These are phyloP conservation scores for Phoeniculus purpureus DNA, from an alignment of 2,797 vertebrate species.

Conservation along the genomic window DNA sequence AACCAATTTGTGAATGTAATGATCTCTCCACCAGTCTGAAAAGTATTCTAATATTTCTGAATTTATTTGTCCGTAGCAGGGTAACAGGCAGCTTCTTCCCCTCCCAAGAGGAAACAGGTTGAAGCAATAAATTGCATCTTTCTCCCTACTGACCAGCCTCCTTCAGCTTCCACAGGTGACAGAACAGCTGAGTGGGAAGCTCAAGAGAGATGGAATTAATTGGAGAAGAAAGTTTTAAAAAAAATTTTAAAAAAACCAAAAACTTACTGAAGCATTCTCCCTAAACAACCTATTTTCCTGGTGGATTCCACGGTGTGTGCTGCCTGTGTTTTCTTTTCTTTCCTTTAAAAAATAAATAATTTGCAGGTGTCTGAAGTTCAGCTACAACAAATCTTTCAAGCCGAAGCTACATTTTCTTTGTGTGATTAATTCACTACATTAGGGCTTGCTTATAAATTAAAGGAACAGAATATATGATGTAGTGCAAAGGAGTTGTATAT, in stretches of 20 bases:
- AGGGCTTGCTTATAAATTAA: constrained; percentile 65
- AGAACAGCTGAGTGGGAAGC: not conserved
- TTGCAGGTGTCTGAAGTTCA: constrained; percentile 44
- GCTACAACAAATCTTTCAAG: constrained; percentile 62
- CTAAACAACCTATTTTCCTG: constrained; percentile 1
- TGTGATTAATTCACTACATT: constrained; percentile 64
- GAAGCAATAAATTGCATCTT: not conserved
- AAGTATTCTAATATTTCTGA: constrained; percentile 12
- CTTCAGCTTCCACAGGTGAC: not conserved
- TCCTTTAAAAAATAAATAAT: constrained; percentile 48
- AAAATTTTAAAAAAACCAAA: not conserved
- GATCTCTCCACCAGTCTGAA: not conserved
- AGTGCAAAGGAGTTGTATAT: constrained; percentile 47
- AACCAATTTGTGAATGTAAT: not conserved
- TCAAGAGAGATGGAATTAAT: not conserved
- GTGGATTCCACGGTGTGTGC: not conserved
- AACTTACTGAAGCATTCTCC: not conserved
- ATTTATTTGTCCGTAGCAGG: not conserved
- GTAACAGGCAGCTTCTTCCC: not conserved
- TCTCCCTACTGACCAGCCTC: not conserved
- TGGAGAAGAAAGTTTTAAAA: not conserved
- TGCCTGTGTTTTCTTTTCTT: constrained; percentile 5
- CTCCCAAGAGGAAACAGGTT: not conserved
- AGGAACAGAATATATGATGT: constrained; percentile 37
- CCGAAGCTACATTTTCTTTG: constrained; percentile 30